phyloP scores from a whole-genome alignment of 2,797 vertebrate species.

The Catamblyrhynchus diadema region DNA sequence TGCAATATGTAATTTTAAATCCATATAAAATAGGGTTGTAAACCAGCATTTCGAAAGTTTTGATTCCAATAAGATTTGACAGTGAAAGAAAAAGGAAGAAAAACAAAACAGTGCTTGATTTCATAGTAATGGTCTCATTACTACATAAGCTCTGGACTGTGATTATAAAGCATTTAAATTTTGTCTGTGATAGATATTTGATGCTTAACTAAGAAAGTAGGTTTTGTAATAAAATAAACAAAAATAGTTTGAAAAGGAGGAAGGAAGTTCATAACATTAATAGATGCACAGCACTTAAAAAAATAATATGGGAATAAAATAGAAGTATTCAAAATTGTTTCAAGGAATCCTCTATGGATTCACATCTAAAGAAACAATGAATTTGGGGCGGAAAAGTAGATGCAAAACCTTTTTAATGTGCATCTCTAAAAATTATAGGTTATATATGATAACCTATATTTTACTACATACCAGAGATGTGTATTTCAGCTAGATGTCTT shows the following conservation, averaged over 20 bases:
- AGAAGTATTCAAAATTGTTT: neutral
- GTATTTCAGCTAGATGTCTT: neutral
- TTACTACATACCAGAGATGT: neutral
- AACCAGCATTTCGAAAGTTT: neutral
- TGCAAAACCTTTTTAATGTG: neutral
- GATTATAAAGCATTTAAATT: neutral
- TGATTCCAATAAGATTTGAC: neutral
- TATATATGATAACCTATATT: neutral
- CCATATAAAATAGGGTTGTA: neutral
- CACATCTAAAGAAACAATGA: neutral
- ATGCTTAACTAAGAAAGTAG: neutral
- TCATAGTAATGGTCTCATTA: neutral
- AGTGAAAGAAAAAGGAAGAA: neutral
- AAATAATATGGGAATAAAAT: neutral
- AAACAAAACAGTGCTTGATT: neutral
- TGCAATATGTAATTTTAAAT: neutral
- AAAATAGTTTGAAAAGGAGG: neutral
- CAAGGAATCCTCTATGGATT: neutral
- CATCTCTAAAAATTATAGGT: neutral
- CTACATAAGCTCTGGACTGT: neutral
- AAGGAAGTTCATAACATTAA: neutral
- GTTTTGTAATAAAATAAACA: neutral
- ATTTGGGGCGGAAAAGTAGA: rapidly evolving
- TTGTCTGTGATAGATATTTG: neutral
- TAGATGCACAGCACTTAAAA: neutral